Evolutionary conservation across 2,113 vertebrate genomes (phyloP).

Genomic region (Phoxinus phoxinus): DNA sequence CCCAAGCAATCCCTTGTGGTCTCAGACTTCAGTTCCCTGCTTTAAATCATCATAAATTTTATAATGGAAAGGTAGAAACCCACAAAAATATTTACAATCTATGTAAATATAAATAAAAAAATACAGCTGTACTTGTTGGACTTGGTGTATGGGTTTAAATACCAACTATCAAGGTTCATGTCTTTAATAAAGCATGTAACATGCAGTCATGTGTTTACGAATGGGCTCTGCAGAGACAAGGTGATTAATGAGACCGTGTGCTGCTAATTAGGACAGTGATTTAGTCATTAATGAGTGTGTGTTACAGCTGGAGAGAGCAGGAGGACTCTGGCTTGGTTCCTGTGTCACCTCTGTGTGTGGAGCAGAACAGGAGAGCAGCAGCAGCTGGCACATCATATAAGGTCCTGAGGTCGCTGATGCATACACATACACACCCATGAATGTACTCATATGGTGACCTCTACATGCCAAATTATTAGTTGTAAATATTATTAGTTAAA

Average conservation of each 20-base stretch:
- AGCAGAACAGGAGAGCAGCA: neutral
- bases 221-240: constrained; percentile 3
- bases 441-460: neutral
- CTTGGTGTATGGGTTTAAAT: neutral
- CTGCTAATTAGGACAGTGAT: constrained; percentile 6
- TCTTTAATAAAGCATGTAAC: neutral
- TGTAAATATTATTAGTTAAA: neutral
- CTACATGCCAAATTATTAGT: neutral
- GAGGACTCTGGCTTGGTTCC: neutral
- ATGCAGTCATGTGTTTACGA: neutral
- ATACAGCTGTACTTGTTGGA: neutral
- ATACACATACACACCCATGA: neutral
- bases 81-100: neutral
- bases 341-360: neutral
- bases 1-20: too few relatives aligned
- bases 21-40: too few relatives aligned
- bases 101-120: too few relatives aligned
- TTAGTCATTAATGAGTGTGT: constrained; percentile 30
- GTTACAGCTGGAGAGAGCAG: constrained; percentile 4
- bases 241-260: constrained; percentile 8
- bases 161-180: neutral
- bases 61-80: too few relatives aligned
- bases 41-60: too few relatives aligned
- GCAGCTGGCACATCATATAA: neutral
- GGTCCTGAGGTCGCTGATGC: neutral